Evolutionary conservation across 2,888 invertebrate genomes (phyloP).

Genomic region (Tenodera sinensis): DNA sequence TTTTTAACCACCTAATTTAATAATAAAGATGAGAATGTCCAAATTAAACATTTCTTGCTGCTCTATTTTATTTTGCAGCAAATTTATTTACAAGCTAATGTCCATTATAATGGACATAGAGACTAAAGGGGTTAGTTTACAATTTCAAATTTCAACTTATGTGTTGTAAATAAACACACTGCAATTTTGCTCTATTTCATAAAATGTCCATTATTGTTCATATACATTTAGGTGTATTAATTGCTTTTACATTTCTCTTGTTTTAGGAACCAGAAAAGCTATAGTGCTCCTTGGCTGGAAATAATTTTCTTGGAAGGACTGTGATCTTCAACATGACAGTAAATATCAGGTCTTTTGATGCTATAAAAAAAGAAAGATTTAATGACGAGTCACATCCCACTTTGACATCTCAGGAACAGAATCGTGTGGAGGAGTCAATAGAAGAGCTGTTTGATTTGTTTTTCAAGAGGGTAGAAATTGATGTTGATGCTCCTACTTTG

Average conservation of each 20-base stretch:
- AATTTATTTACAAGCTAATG: too few species aligned
- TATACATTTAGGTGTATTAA: not conserved
- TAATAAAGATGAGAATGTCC: too few species aligned
- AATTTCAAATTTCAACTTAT: too few species aligned
- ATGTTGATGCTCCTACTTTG: conserved; percentile 57
- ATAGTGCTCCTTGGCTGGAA: not conserved
- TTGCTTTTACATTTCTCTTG: not conserved
- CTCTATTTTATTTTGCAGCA: too few species aligned
- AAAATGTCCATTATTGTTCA: not conserved
- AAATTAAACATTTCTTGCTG: too few species aligned
- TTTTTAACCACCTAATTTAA: too few species aligned
- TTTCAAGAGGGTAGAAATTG: conserved; percentile 48
- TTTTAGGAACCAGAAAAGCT: not conserved
- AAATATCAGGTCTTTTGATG: conserved; percentile 39
- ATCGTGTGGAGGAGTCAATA: conserved; percentile 56
- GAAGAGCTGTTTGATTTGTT: conserved; percentile 52
- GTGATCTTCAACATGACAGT: conserved; percentile 7
- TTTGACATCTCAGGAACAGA: conserved; percentile 58
- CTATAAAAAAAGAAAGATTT: conserved; percentile 47
- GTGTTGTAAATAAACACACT: too few species aligned
- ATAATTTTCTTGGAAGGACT: not conserved
- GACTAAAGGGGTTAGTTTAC: too few species aligned
- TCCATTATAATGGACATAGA: too few species aligned
- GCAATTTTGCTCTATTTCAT: not conserved
- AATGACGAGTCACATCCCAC: conserved; percentile 60